A percentile compares a stretch with the other conserved stretches of the same genome.
phyloP scores from a whole-genome alignment of 2,797 vertebrate species.

The Enteromius afrohamiltoni region DNA sequence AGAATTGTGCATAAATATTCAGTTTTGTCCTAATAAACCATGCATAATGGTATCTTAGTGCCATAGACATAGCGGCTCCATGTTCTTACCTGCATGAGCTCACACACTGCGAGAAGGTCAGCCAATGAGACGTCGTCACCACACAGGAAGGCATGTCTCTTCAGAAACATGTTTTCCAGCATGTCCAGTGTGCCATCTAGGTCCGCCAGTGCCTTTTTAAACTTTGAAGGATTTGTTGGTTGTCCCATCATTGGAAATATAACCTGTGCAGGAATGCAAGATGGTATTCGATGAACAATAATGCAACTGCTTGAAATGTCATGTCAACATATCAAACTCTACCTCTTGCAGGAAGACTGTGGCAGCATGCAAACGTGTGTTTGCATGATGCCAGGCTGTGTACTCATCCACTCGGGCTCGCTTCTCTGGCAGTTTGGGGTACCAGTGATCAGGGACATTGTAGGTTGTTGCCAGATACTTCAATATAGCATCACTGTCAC shows the following conservation, averaged over 20 bases:
- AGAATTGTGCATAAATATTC: not conserved
- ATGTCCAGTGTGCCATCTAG: slow-evolving; percentile 70
- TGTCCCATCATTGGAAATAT: slow-evolving; percentile 68
- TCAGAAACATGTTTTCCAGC: slow-evolving; percentile 78
- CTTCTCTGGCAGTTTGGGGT: slow-evolving; percentile 71
- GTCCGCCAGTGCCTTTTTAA: slow-evolving; percentile 67
- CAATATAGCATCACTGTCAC: slow-evolving; percentile 77
- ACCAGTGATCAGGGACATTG: slow-evolving; percentile 75
- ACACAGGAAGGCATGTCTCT: slow-evolving; percentile 76
- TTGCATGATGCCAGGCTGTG: slow-evolving; percentile 77
- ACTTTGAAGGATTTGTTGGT: slow-evolving; percentile 57
- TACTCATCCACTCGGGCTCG: slow-evolving; percentile 79
- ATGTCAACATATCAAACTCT: not conserved
- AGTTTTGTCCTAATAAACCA: not conserved
- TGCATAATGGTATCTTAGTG: not conserved
- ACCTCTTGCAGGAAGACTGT: slow-evolving; percentile 74
- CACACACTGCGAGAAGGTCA: slow-evolving; percentile 78
- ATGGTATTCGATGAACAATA: not conserved
- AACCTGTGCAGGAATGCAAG: slow-evolving; percentile 63
- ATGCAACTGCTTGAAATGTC: not conserved
- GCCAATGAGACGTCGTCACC: slow-evolving; percentile 79
- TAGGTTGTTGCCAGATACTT: slow-evolving; percentile 74
- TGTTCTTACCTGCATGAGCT: slow-evolving; percentile 78
- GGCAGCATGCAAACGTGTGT: slow-evolving; percentile 71
- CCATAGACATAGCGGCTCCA: not conserved